Evolutionary conservation across 2,888 invertebrate species (phyloP).

Genomic region (Xanthostigma xanthostigma): DNA sequence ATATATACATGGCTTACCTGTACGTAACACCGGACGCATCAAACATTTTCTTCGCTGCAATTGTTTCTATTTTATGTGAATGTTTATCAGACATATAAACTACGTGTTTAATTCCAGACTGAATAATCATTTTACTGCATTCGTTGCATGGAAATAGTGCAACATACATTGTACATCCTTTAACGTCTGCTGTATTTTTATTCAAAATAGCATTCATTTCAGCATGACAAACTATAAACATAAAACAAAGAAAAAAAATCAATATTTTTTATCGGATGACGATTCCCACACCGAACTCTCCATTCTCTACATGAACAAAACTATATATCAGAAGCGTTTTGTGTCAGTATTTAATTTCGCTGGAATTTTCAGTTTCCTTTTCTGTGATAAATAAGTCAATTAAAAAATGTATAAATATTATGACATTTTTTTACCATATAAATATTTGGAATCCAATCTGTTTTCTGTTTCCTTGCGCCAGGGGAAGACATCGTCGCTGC

Average conservation of each 20-base stretch:
- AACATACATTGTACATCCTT: conserved; percentile 72
- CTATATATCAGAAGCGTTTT: neutral
- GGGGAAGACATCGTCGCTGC: conserved; percentile 75
- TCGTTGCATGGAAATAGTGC: conserved; percentile 93
- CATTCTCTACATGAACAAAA: neutral
- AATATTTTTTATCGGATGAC: neutral
- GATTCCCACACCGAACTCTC: neutral
- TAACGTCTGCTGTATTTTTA: conserved; percentile 63
- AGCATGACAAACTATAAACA: conserved; percentile 80
- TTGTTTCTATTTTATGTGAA: conserved; percentile 44
- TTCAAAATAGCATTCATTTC: conserved; percentile 96
- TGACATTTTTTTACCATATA: conserved; percentile 52
- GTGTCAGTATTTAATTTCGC: no score
- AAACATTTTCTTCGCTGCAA: conserved; percentile 72
- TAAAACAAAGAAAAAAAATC: conserved; percentile 3
- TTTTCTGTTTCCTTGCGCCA: conserved; percentile 59
- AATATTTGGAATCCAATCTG: conserved; percentile 58
- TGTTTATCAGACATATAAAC: conserved; percentile 75
- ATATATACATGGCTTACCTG: conserved; percentile 30
- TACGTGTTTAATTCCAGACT: conserved; percentile 71
- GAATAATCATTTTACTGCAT: conserved; percentile 93
- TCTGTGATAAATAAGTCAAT: no score
- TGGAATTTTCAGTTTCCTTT: no score
- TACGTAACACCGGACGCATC: conserved; percentile 58
- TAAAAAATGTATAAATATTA: neutral